Evolutionary conservation across 2,797 vertebrate species (phyloP), one percentile per base, ranked within the genome.

Genomic region (Centroberyx gerrardi): DNA sequence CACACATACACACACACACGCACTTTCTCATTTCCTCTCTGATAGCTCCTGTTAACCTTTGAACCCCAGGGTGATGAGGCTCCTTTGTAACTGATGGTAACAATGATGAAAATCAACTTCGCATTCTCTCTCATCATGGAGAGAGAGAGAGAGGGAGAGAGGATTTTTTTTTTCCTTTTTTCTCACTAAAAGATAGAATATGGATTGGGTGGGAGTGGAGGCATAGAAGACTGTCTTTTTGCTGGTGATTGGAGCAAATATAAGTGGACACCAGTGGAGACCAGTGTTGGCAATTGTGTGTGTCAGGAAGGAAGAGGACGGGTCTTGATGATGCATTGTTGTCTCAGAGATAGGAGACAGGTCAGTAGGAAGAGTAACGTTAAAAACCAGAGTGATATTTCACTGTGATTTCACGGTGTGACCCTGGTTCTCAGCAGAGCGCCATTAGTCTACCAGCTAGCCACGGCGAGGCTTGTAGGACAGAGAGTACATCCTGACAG

Each of bases 31-130:
- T 90, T 85, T 88, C 78, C 51, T 77, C 62, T 64, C 46, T 72
- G 65, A 88, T 87, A 59, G 81, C 71, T 56, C 70, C 74, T 69
- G 77, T 91, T 88, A 88, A 87, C 91, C 88, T 82, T 76, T 90
- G 74, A 89, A 85, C 88, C 77, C 64, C 65, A 3, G 76, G 64
- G 78, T 58, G 72, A 88, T 80, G 82, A 88, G 60, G 67, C 67
- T 75, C 46, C 75, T 88, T 68, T 81, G 54, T 81, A 89, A 87
- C 61, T 40, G 58, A 78, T 78, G 54, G 76, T 56, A 77, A 74
- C 68, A 72, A 49, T 66, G 66, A 76, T 68, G 63, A 49, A 60
- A 77, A 56, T 78, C 72, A 46, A 55, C 65, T 74, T 12, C 3
- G n/a, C 65, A 17, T 13, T 17, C 55, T n/a, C 9, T 33, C 31